Evolutionary conservation across 2,797 vertebrate species (phyloP).

Genomic region (Sebastes matsubarae): DNA sequence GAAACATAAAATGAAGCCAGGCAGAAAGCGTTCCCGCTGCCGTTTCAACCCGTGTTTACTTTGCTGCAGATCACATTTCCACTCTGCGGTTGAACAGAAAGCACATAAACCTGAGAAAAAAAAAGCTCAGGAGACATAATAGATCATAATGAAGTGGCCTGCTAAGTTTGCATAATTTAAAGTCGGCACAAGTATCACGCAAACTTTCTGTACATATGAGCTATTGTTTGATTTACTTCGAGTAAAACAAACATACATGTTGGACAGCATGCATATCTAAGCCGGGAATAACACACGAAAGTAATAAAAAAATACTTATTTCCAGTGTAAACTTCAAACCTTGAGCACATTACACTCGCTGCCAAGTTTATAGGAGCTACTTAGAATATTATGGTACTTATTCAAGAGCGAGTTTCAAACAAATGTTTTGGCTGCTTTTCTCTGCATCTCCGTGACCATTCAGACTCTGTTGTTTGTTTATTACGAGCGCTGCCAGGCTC

Average conservation of each 20-base stretch:
- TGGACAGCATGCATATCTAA: conserved; percentile 24
- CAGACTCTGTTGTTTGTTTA: conserved; percentile 43
- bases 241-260: conserved; percentile 33
- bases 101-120: conserved; percentile 53
- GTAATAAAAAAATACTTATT: not conserved
- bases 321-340: conserved; percentile 21
- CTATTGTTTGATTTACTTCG: conserved; percentile 29
- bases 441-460: conserved; percentile 3
- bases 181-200: not conserved
- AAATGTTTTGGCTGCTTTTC: conserved; percentile 32
- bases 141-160: conserved; percentile 17
- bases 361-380: conserved; percentile 33
- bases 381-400: conserved; percentile 16
- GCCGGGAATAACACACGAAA: conserved; percentile 16
- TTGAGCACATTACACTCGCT: not conserved
- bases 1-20: conserved; percentile 37
- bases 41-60: conserved; percentile 59
- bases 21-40: conserved; percentile 42
- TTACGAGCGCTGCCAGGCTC: conserved; percentile 24
- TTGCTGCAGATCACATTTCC: conserved; percentile 58
- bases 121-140: conserved; percentile 30
- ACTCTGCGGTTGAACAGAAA: conserved; percentile 41
- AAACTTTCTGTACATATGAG: not conserved
- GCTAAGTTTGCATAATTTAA: conserved; percentile 19
- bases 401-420: conserved; percentile 15